These are phyloP conservation scores for Amniataba percoides DNA, from an alignment of 2,797 vertebrate genomes.

Conservation along the genomic window DNA sequence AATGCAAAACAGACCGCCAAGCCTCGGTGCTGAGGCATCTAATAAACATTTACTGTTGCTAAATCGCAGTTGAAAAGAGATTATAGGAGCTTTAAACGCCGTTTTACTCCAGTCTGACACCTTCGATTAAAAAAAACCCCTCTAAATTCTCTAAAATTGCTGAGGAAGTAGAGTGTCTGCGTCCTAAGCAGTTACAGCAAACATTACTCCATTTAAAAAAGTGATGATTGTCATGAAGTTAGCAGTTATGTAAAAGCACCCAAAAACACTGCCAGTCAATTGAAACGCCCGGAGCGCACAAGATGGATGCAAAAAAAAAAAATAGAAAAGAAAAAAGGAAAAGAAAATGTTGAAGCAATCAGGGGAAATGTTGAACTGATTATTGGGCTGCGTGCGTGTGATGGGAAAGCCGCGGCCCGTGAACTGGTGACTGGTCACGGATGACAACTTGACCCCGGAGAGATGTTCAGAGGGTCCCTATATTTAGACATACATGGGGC, in stretches of 20 bases:
- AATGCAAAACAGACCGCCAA: neutral
- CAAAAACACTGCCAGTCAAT: conserved; percentile 7
- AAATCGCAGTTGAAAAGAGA: neutral
- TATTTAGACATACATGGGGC: neutral
- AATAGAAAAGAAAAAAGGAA: no score
- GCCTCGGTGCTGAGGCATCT: neutral
- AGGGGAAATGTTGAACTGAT: conserved; percentile 30
- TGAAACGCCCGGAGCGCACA: neutral
- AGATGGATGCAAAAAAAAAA: neutral
- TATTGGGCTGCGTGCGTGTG: neutral
- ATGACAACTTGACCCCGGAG: conserved; percentile 23
- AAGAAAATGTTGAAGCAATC: conserved; percentile 5
- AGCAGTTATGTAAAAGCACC: neutral
- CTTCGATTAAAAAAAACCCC: neutral
- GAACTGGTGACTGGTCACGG: conserved; percentile 13
- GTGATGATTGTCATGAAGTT: conserved; percentile 22
- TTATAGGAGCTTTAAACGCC: neutral
- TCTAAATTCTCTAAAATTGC: neutral
- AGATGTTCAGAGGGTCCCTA: neutral
- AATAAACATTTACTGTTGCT: neutral
- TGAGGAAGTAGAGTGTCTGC: neutral
- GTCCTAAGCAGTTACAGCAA: neutral
- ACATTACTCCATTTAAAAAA: conserved; percentile 22
- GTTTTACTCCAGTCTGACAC: neutral
- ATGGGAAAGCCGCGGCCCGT: neutral